Evolutionary conservation across 37 sponge, comb jelly and placozoan genomes (phyloP).

Genomic region (Corticium candelabrum): DNA sequence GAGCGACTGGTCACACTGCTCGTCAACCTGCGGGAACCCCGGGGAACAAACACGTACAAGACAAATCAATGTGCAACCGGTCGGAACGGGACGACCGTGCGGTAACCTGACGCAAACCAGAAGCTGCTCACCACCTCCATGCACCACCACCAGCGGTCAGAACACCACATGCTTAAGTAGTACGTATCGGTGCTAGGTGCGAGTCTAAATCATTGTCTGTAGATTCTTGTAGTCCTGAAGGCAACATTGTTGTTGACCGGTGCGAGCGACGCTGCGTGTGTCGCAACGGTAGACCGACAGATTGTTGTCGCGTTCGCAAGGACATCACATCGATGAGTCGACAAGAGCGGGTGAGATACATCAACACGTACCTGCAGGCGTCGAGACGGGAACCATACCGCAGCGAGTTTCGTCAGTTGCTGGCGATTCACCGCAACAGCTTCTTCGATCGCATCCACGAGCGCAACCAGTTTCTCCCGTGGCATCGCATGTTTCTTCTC

Average conservation of each 20-base stretch:
- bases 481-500: slow-evolving; percentile 41
- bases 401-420: slow-evolving; percentile 15
- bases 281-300: neutral
- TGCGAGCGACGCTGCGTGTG: slow-evolving; percentile 31
- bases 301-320: slow-evolving; percentile 34
- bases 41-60: neutral
- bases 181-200: too few species aligned
- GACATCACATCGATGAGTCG: slow-evolving; percentile 24
- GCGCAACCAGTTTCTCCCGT: slow-evolving; percentile 20
- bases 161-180: too few species aligned
- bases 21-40: neutral
- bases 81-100: neutral
- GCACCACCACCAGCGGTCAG: neutral
- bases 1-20: neutral
- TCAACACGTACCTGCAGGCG: neutral
- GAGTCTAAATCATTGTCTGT: too few species aligned
- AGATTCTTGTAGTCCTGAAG: neutral
- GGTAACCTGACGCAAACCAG: neutral
- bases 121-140: neutral
- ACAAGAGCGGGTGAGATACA: slow-evolving; percentile 19
- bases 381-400: slow-evolving; percentile 6
- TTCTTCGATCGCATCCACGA: slow-evolving; percentile 26
- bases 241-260: slow-evolving; percentile 14
- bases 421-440: slow-evolving; percentile 1
- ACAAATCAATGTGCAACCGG: neutral